A percentile compares a stretch with the other conserved stretches of the same genome.
Conservation (phyloP, 2,888 invertebrate genomes). For the Chromoteleia sp. region DNA sequence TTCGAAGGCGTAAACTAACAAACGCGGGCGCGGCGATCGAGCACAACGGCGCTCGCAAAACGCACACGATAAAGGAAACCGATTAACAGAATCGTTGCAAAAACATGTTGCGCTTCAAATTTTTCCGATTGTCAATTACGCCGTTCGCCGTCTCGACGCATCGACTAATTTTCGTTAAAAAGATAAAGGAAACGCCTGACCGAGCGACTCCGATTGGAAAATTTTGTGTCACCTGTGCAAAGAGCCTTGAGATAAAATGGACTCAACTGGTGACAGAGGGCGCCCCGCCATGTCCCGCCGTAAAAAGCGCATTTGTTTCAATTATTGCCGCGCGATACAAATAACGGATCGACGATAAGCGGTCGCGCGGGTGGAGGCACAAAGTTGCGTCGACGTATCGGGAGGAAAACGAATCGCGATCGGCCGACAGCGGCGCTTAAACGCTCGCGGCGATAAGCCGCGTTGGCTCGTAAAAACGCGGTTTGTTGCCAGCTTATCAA, state of each 20-base stretch:
- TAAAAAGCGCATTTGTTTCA: conserved; percentile 27
- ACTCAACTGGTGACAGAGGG: conserved; percentile 1
- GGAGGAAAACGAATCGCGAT: conserved; percentile 2
- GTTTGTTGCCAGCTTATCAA: conserved; percentile 57
- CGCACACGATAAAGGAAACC: no score
- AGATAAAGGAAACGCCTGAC: no score
- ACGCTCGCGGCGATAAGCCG: conserved; percentile 24
- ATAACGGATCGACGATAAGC: conserved; percentile 27
- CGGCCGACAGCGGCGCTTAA: conserved; percentile 37
- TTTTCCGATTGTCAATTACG: no score
- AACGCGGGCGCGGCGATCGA: no score
- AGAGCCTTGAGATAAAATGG: conserved; percentile 26
- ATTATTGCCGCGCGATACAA: conserved; percentile 29
- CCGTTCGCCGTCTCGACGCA: no score
- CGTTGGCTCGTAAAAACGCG: conserved; percentile 36
- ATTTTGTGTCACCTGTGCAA: background rate
- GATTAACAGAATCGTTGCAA: no score
- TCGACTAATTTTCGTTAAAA: no score
- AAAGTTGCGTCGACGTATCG: conserved; percentile 25
- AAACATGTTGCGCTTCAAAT: no score
- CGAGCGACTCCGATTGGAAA: no score
- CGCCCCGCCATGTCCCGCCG: background rate
- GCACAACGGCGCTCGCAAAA: no score
- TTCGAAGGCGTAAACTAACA: no score
- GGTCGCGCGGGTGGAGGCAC: conserved; percentile 8